Conservation (phyloP, 2,888 invertebrate species). For the Lithodes maja region DNA sequence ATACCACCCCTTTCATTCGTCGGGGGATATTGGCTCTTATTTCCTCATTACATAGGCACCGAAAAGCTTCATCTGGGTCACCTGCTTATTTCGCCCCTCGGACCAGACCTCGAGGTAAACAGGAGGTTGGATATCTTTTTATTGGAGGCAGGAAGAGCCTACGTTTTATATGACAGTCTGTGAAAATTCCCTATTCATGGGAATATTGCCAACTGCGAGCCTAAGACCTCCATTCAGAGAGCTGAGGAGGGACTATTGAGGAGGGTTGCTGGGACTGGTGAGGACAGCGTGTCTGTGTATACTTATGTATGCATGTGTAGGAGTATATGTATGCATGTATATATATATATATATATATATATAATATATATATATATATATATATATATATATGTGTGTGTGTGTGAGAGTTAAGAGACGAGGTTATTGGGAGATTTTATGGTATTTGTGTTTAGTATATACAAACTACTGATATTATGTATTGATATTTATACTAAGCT, state of each 20-base stretch:
- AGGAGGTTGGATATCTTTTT: constrained; percentile 59
- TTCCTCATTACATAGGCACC: constrained; percentile 41
- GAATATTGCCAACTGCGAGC: constrained; percentile 51
- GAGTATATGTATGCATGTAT: not conserved
- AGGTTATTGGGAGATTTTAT: too few relatives aligned
- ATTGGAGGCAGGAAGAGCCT: constrained; percentile 53
- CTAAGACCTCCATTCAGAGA: constrained; percentile 15
- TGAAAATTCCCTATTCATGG: constrained; percentile 53
- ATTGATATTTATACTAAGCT: too few relatives aligned
- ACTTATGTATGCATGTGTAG: constrained; percentile 8
- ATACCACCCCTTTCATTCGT: not conserved
- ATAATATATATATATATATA: not conserved
- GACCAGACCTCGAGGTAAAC: constrained; percentile 31
- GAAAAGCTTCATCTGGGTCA: constrained; percentile 4
- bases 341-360: not conserved
- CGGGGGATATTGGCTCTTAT: constrained; percentile 21
- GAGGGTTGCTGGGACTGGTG: not conserved
- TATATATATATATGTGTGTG: not conserved
- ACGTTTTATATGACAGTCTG: constrained; percentile 49
- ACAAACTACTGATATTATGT: too few relatives aligned
- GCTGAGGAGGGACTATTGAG: too few relatives aligned
- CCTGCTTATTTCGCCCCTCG: constrained; percentile 23
- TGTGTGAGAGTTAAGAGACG: not conserved
- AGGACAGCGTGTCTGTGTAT: not conserved
- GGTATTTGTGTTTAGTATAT: too few relatives aligned